These are phyloP conservation scores for Aleiodes sp. DNA, from an alignment of 1,140 invertebrate genomes.

Conservation along the genomic window DNA sequence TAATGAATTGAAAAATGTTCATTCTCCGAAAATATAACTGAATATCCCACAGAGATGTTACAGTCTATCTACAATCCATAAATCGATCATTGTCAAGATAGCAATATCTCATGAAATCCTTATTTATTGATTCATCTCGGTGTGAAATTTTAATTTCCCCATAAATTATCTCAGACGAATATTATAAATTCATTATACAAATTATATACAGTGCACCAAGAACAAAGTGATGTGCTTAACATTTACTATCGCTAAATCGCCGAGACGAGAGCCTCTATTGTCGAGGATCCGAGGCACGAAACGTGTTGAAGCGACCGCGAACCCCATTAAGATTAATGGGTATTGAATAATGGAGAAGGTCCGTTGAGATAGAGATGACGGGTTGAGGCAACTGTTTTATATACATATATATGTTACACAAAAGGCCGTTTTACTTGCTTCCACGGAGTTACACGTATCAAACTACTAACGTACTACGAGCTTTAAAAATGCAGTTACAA, in stretches of 20 bases:
- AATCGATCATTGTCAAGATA: too few species aligned
- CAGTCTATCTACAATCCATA: too few species aligned
- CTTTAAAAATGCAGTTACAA: neutral
- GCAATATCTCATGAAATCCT: too few species aligned
- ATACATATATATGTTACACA: neutral
- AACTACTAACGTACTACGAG: neutral
- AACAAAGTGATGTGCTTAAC: conserved; percentile 31
- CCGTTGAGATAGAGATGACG: conserved; percentile 37
- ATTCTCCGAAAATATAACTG: too few species aligned
- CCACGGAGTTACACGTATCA: conserved; percentile 8
- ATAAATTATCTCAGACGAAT: too few species aligned
- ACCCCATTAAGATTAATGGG: conserved; percentile 57
- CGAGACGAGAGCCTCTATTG: conserved; percentile 39
- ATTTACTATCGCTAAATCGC: conserved; percentile 45
- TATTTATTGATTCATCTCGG: too few species aligned
- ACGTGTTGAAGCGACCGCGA: conserved; percentile 49
- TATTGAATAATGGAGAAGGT: conserved; percentile 50
- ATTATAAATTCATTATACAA: neutral
- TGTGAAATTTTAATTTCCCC: too few species aligned
- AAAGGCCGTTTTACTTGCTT: neutral
- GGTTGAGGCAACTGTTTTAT: conserved; percentile 3
- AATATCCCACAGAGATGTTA: too few species aligned
- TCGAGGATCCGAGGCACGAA: conserved; percentile 40
- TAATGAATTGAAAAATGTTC: too few species aligned
- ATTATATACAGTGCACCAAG: neutral